Evolutionary conservation across 92 coral and sea anemone genomes (phyloP).

Genomic region (Parazoanthus darwini): DNA sequence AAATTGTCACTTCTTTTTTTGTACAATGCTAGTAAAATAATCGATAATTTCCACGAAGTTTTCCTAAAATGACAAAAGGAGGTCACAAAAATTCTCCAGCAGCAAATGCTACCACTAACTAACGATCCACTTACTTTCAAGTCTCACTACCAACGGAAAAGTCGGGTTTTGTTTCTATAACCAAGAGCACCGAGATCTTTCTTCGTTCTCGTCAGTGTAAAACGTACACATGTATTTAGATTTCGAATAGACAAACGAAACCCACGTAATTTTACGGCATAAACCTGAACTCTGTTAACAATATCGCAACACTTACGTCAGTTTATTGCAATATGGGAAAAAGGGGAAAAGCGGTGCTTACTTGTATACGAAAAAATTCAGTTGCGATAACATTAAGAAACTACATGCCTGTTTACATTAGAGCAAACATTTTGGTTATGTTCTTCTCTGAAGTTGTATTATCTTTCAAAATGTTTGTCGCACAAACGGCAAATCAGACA

Average conservation of each 20-base stretch:
- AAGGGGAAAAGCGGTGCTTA: background rate
- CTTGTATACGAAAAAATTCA: background rate
- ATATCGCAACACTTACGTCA: background rate
- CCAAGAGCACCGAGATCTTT: background rate
- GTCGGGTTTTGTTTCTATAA: background rate
- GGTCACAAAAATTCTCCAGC: background rate
- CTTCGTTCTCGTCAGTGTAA: background rate
- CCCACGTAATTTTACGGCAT: background rate
- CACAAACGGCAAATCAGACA: background rate
- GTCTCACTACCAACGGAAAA: background rate
- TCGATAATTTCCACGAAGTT: conserved; percentile 23
- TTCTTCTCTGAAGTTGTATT: too few relatives aligned
- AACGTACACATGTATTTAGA: background rate
- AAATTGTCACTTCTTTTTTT: conserved; percentile 25
- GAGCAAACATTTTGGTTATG: background rate
- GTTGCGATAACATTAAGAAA: background rate
- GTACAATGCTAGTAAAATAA: conserved; percentile 42
- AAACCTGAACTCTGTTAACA: background rate
- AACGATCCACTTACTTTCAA: background rate
- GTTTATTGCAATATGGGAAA: background rate
- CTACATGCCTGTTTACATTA: background rate
- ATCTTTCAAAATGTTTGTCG: too few relatives aligned
- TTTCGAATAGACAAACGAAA: background rate
- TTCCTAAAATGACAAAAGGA: conserved; percentile 28
- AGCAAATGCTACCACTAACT: background rate